Evolutionary conservation across 2,113 vertebrate species (phyloP).

Genomic region (Tragelaphus strepsiceros): DNA sequence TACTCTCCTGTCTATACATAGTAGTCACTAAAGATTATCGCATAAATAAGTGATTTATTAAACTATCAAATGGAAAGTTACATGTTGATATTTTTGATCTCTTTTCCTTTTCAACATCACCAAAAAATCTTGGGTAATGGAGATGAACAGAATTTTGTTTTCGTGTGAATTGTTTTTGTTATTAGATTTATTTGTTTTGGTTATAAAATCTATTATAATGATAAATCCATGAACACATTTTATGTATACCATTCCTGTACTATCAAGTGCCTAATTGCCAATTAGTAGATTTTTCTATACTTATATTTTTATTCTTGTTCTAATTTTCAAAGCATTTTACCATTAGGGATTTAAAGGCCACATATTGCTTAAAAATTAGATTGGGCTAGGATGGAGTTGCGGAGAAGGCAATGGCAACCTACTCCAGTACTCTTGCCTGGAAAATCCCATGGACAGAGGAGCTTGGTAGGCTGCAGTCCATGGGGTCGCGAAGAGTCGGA

Average conservation of each 20-base stretch:
- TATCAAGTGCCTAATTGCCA: not conserved
- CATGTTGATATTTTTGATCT: not conserved
- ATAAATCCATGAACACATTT: not conserved
- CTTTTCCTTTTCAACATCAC: not conserved
- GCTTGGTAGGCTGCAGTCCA: no score
- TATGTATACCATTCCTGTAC: not conserved
- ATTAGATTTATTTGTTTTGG: not conserved
- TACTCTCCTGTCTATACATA: not conserved
- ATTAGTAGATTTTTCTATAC: not conserved
- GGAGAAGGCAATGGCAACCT: no score
- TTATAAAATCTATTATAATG: not conserved
- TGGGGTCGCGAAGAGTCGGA: rapidly evolving
- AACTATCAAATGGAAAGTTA: not conserved
- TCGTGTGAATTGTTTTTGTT: not conserved
- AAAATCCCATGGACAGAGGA: no score
- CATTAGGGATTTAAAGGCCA: not conserved
- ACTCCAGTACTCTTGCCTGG: no score
- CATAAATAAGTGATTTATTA: not conserved
- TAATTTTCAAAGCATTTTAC: not conserved
- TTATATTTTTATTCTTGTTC: not conserved
- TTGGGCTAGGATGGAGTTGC: not conserved
- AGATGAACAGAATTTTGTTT: not conserved
- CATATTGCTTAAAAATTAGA: not conserved
- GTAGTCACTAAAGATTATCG: not conserved
- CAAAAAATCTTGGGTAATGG: not conserved